Evolutionary conservation across 2,888 invertebrate species (phyloP), one percentile per base, ranked within the genome.

Genomic region (Strigamia crassipes): DNA sequence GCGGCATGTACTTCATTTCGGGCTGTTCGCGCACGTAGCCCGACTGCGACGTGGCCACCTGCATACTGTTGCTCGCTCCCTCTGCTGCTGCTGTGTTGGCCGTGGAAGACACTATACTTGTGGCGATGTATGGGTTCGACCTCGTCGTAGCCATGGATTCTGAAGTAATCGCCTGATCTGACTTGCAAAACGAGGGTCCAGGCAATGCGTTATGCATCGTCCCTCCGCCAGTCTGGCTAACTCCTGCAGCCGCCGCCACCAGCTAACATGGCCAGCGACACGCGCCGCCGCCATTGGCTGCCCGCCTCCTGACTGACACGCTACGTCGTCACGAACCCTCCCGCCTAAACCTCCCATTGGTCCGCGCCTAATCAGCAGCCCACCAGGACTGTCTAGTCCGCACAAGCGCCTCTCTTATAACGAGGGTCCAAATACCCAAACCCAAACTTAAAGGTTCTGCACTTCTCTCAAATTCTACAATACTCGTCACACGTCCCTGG

Each of bases 1-100:
- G 93, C 84, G 91, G 90, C 91, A 94, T 92, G 89, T 97, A 97
- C 90, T 97, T 97, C 96, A 97, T 96, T 89, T 97, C 97, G 87
- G 94, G 87, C 81, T 86, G 85, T 42, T 87, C 85, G 82, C 84
- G 85, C 46, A 79, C 93, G 87, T 82, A 80, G 93, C 87, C 84
- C 80, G 84, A 84, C 83, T 87, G 87, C 34, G 86, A 85, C 56
- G 86, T 86, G 38, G 86, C 86, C 81, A 86, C 87, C 85, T 87
- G 87, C 86, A 87, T 87, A 78, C 85, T 84, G 83, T 85, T 85
- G 82, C 51, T 86, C 85, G 85, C 87, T 87, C 84, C 86, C 87
- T 85, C 86, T 88, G 87, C 87, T 88, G 88, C 86, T 88, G 87
- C 92, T 91, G 90, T 73, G 91, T 81, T 85, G 85, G 81, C 77